Evolutionary conservation across 1,140 invertebrate species (phyloP), one percentile per base, ranked within the genome.

Genomic region (Littorina saxatilis): DNA sequence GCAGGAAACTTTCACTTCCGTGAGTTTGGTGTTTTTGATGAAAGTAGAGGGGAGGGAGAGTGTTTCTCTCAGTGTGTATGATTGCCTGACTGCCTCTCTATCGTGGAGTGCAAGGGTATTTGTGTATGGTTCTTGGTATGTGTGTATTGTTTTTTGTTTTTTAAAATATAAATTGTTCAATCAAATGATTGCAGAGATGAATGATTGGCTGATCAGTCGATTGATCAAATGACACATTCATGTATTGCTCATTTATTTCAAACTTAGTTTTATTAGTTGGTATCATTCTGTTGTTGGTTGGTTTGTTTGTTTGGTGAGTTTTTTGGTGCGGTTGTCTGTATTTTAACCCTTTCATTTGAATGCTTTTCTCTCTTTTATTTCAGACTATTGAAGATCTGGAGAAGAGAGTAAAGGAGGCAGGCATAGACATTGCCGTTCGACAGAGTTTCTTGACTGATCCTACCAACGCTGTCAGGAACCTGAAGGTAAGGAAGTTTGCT

Each of bases 1-100:
- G 0, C 98, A 99, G 93, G 99, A 99, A 94, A 97, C 99, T 5
- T 99, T 99, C 92, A 99, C 98, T 91, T 99, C 98, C 85, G 97
- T 98, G 93, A 94, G 95, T 90, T 29, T 27, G 32, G 17, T 11
- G 66, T 63, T 17, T 63, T 7, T n/a, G n/a, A n/a, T n/a, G n/a
- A n/a, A n/a, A n/a, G 43, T 47, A 17, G 43, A 47, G 43, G 43
- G 43, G 43, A 47, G 43, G 5, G 43, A 47, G 5, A 13, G 7
- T 61, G 58, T 61, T 23, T n/a, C 20, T 61, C 20, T 61, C 9
- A n/a, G 7, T 61, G 7, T 61, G 7, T 61, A 23, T 61, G 7
- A 13, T 23, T n/a, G 58, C 27, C 20, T 61, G 58, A 13, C 20
- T 23, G 58, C n/a, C 20, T 61, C 9, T 61, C 20, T 23, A 9